Conservation (phyloP, 2,113 vertebrate species). For the Formicarius rufipectus region DNA sequence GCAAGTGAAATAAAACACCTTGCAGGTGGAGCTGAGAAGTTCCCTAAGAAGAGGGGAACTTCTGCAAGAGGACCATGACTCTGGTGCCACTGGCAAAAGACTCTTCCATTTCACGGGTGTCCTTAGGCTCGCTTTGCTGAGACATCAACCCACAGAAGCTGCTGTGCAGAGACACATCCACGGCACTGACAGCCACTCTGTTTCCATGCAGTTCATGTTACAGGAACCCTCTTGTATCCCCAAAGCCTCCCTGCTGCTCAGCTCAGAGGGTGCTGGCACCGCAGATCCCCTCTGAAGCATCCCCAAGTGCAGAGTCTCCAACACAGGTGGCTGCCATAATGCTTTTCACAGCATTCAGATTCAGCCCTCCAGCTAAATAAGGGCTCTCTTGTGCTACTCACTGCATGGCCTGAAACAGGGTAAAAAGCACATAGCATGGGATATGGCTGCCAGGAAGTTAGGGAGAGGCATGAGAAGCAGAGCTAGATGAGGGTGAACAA, state of each 20-base stretch:
- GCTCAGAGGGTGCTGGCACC: background rate
- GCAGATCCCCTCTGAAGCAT: accelerated
- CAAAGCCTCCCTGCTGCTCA: background rate
- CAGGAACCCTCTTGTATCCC: background rate
- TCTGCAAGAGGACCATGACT: accelerated
- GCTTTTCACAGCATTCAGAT: background rate
- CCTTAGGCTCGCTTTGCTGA: accelerated
- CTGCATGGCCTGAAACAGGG: background rate
- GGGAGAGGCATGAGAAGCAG: background rate
- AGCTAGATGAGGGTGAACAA: background rate
- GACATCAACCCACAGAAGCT: background rate
- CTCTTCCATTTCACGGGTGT: background rate
- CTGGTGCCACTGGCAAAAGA: background rate
- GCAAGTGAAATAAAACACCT: background rate
- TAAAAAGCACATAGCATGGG: background rate
- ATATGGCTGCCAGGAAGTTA: background rate
- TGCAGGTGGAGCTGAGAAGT: background rate
- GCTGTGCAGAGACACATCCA: background rate
- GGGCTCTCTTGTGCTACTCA: background rate
- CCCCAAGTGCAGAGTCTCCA: background rate
- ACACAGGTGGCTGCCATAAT: background rate
- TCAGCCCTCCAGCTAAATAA: background rate
- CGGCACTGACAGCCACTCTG: accelerated
- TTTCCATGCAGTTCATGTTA: background rate
- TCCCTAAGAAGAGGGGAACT: background rate